These are phyloP conservation scores for Acrocephalus kingi DNA, from an alignment of 2,113 vertebrate genomes.

Conservation along the genomic window DNA sequence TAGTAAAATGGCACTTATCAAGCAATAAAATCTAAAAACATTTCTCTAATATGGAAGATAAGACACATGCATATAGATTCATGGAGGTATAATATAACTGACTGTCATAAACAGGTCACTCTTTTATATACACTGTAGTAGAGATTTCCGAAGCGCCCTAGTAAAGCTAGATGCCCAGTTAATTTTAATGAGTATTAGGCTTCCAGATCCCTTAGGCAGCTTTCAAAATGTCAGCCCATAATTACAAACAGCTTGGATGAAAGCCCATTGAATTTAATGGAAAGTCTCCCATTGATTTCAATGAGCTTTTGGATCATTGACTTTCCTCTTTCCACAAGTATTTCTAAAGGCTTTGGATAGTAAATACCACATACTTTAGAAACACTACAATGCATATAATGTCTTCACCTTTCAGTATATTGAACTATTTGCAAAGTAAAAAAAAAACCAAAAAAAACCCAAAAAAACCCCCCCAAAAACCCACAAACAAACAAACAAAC, in stretches of 20 bases:
- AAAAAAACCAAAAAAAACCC: neutral
- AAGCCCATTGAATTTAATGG: slow-evolving; percentile 35
- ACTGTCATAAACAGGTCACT: slow-evolving; percentile 15
- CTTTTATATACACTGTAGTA: neutral
- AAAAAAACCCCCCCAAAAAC: no score
- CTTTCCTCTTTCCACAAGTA: neutral
- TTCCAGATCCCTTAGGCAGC: slow-evolving; percentile 36
- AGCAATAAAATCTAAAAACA: neutral
- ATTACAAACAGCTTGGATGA: slow-evolving; percentile 34
- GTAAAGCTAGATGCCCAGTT: slow-evolving; percentile 35
- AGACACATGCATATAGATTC: neutral
- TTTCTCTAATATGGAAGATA: neutral
- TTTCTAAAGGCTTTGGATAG: neutral
- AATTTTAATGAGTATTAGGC: slow-evolving; percentile 47
- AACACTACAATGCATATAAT: neutral
- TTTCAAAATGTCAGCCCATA: slow-evolving; percentile 55
- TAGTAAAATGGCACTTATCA: neutral
- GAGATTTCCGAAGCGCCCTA: neutral
- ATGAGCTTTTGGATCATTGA: slow-evolving; percentile 28
- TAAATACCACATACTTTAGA: slow-evolving; percentile 12
- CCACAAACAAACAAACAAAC: neutral
- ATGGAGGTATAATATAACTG: neutral
- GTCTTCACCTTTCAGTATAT: neutral
- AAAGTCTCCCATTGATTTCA: slow-evolving; percentile 44
- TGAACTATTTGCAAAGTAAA: neutral